Conservation (phyloP, 2,113 vertebrate species). For the human (Homo sapiens) region GRCh38 chr3:193810501-193811000, state of each 20-base stretch:
- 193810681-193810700: not conserved
- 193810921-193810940: not conserved
- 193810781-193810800: not conserved
- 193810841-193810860: not conserved
- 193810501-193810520: slow-evolving; percentile 17
- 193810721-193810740: not conserved
- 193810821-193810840: not conserved
- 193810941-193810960: not conserved
- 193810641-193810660: not conserved
- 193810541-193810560: not conserved
- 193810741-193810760: not conserved
- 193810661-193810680: fast-evolving
- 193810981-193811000: not conserved
- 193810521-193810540: slow-evolving; percentile 26
- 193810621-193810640: not conserved
- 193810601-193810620: not conserved
- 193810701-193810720: not conserved
- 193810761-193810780: not conserved
- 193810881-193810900: not conserved
- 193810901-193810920: not conserved
- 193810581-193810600: not conserved
- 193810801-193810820: not conserved
- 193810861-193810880: not conserved
- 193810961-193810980: not conserved
- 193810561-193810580: slow-evolving; percentile 7